phyloP scores from a whole-genome alignment of 2,797 vertebrate species.

The Sebastolobus alascanus region DNA sequence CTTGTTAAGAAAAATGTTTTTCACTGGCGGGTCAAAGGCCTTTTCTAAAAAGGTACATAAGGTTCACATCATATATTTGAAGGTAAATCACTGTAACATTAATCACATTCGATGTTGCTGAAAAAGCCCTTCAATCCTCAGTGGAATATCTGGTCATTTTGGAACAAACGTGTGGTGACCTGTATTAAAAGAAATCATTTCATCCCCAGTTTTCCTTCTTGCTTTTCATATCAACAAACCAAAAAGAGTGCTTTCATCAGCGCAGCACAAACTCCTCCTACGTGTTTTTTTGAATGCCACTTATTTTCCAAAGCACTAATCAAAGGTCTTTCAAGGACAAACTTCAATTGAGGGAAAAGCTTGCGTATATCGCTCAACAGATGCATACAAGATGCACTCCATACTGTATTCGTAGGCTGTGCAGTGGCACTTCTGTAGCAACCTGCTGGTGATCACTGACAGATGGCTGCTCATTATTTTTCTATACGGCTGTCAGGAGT shows the following conservation, averaged over 20 bases:
- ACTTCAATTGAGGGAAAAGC: conserved; percentile 28
- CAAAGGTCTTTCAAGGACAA: conserved; percentile 53
- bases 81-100: not conserved
- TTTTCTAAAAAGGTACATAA: conserved; percentile 4
- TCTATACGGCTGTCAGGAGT: conserved; percentile 63
- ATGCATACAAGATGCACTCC: conserved; percentile 39
- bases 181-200: conserved; percentile 28
- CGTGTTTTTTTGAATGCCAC: conserved; percentile 12
- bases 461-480: conserved; percentile 68
- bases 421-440: conserved; percentile 61
- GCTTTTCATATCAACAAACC: conserved; percentile 48
- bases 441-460: conserved; percentile 67
- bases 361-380: conserved; percentile 39
- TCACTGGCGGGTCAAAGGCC: conserved; percentile 13
- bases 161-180: not conserved
- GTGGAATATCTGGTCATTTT: conserved; percentile 13
- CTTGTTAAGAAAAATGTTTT: conserved; percentile 20
- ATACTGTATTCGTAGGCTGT: conserved; percentile 27
- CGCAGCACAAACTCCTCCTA: conserved; percentile 1
- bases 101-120: conserved; percentile 5
- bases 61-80: not conserved
- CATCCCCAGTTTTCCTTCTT: not conserved
- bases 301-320: conserved; percentile 44
- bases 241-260: conserved; percentile 35
- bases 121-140: conserved; percentile 4